Percentiles rank a stretch among this genome's conserved stretches.
Evolutionary conservation across 2,113 vertebrate species (phyloP).

Genomic region (Syrmaticus mikado): DNA sequence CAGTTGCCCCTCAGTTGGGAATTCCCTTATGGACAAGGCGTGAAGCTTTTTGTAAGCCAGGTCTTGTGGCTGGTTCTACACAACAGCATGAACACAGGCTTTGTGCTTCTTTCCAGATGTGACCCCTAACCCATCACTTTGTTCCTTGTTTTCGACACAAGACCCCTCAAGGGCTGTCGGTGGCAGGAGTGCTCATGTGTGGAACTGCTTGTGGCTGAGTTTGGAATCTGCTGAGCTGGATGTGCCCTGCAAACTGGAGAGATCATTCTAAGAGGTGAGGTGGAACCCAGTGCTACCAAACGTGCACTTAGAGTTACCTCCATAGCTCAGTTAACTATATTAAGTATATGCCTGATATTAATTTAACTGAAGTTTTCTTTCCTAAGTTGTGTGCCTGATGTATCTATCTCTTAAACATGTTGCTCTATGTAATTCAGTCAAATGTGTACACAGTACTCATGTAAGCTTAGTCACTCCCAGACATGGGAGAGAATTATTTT

Average conservation of each 20-base stretch:
- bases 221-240: neutral
- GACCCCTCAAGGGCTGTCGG: neutral
- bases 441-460: neutral
- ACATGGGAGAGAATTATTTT: neutral
- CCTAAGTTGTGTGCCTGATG: neutral
- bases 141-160: neutral
- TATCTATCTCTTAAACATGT: neutral
- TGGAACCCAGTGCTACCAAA: neutral
- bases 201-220: neutral
- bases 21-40: neutral
- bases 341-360: neutral
- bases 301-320: neutral
- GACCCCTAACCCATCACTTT: neutral
- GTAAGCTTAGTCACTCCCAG: neutral
- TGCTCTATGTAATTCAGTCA: neutral
- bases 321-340: neutral
- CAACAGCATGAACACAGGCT: neutral
- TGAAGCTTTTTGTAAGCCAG: neutral
- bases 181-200: fast-evolving
- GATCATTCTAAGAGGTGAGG: neutral
- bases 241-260: neutral
- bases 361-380: slow-evolving; percentile 23
- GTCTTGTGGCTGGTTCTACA: neutral
- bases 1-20: neutral
- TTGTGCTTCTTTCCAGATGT: neutral